phyloP scores from a whole-genome alignment of 2,888 invertebrate genomes.

The Tenthredo amoena region DNA sequence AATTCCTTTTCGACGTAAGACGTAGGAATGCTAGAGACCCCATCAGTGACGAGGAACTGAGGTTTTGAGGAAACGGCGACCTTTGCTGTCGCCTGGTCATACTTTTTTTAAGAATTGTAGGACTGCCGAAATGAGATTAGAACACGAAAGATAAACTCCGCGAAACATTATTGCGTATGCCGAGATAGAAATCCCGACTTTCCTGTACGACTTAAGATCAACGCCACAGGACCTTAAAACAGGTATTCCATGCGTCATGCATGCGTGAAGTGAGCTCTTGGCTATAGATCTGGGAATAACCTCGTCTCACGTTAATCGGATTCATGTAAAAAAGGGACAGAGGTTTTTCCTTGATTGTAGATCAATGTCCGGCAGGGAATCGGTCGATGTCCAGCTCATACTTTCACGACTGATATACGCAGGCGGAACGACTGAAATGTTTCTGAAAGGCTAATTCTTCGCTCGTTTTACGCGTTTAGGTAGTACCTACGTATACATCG shows the following conservation, averaged over 20 bases:
- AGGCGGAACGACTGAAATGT: neutral
- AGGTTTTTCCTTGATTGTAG: slow-evolving; percentile 2
- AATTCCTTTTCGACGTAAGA: neutral
- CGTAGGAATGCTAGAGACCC: neutral
- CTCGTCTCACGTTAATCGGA: neutral
- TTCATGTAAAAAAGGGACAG: neutral
- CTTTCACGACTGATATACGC: neutral
- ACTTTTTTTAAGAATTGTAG: neutral
- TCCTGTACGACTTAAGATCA: neutral
- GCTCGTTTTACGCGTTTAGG: neutral
- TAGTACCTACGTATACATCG: neutral
- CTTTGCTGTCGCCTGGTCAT: neutral
- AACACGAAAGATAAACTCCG: neutral
- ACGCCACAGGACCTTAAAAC: neutral
- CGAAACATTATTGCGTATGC: neutral
- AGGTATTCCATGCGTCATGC: neutral
- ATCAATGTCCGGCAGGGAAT: neutral
- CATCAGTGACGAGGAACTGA: neutral
- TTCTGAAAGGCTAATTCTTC: neutral
- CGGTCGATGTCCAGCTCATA: neutral
- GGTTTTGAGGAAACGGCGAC: neutral
- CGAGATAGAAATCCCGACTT: neutral
- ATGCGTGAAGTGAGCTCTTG: neutral
- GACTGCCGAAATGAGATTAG: neutral
- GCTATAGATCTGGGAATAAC: slow-evolving; percentile 3